Conservation (phyloP, 30 jellyfish, hydroid and myxozoan genomes). For the Turritopsis rubra region DNA sequence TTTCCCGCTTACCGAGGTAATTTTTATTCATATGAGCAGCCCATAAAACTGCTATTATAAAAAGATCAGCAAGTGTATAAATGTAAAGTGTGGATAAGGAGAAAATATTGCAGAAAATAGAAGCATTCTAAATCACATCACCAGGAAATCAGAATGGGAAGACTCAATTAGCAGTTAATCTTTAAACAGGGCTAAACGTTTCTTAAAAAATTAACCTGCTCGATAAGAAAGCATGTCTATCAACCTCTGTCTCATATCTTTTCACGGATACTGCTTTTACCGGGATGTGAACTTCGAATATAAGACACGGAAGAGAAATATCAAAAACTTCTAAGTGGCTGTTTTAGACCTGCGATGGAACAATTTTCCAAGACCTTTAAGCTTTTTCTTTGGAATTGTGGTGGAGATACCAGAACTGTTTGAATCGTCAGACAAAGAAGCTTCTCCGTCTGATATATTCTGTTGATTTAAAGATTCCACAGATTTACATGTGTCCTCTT, state of each 20-base stretch:
- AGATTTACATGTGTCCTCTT: background rate
- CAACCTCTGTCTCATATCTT: background rate
- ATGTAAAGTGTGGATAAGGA: no score
- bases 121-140: no score
- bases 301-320: background rate
- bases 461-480: background rate
- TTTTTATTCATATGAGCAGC: no score
- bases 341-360: constrained; percentile 4
- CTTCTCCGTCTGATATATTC: background rate
- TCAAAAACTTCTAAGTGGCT: background rate
- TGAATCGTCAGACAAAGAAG: constrained; percentile 5
- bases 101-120: no score
- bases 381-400: background rate
- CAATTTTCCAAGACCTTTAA: constrained; percentile 1
- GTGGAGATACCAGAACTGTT: background rate
- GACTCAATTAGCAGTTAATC: no score
- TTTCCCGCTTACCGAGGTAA: no score
- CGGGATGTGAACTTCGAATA: background rate
- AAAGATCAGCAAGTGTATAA: no score
- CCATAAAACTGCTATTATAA: no score
- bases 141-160: no score
- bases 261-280: background rate
- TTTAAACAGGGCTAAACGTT: no score
- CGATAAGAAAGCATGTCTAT: background rate
- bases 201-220: no score